Conservation (phyloP, 1,140 invertebrate genomes). For the Leptinotarsa lineolata region DNA sequence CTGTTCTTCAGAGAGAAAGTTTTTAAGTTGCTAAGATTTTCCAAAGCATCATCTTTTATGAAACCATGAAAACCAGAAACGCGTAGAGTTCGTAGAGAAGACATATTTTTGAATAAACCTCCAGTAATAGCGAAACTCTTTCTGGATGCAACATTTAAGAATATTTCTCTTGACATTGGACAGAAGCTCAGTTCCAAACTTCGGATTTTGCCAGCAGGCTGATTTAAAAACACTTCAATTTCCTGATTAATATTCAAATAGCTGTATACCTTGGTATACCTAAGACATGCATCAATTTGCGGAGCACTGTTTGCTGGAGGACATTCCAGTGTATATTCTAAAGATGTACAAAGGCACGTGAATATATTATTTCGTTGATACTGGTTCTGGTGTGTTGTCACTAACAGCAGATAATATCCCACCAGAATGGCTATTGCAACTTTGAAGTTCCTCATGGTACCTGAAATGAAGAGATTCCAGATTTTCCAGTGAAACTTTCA, state of each 20-base stretch:
- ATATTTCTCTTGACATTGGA: neutral
- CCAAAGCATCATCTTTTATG: neutral
- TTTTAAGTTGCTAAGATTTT: neutral
- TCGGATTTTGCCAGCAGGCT: neutral
- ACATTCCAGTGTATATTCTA: neutral
- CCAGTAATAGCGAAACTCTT: neutral
- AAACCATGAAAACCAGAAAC: no score
- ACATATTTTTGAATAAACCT: neutral
- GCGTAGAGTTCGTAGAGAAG: neutral
- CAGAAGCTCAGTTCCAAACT: neutral
- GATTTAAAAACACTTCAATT: neutral
- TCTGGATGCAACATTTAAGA: neutral
- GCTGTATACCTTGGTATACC: neutral
- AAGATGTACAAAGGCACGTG: neutral
- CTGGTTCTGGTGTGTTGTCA: no score
- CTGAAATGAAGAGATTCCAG: no score
- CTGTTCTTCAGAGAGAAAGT: neutral
- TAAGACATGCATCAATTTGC: neutral
- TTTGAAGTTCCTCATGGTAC: no score
- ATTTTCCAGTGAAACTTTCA: no score
- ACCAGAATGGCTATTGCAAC: no score
- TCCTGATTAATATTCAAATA: neutral
- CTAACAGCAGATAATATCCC: no score
- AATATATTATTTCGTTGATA: no score
- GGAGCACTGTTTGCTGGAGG: neutral